A percentile compares a stretch with the other conserved stretches of the same genome.
Evolutionary conservation across 2,113 vertebrate genomes (phyloP).

Genomic region (Ramphastos sulfuratus): DNA sequence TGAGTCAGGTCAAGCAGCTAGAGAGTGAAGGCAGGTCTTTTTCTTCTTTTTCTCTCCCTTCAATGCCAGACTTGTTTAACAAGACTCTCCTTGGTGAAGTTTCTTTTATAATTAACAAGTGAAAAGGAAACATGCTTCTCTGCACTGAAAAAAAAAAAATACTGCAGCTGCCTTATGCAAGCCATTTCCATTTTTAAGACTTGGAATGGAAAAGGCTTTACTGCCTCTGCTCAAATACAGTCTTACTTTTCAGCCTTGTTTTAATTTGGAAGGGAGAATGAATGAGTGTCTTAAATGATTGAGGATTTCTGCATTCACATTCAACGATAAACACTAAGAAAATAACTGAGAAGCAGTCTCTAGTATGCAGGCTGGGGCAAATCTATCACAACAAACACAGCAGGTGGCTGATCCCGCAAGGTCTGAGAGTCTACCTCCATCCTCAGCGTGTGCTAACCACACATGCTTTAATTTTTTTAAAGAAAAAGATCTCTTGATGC

Average conservation of each 20-base stretch:
- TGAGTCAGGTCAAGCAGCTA: background rate
- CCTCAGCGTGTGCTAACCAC: background rate
- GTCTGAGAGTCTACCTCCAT: background rate
- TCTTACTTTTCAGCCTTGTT: background rate
- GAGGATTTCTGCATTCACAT: background rate
- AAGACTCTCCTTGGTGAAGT: background rate
- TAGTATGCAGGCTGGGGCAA: background rate
- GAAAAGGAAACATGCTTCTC: background rate
- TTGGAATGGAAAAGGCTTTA: background rate
- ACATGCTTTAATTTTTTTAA: background rate
- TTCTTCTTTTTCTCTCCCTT: background rate
- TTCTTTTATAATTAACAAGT: constrained; percentile 16
- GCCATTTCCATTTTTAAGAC: background rate
- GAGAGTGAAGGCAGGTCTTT: background rate
- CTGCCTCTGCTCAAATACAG: background rate
- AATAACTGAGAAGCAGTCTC: background rate
- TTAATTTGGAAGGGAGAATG: background rate
- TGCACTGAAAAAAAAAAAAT: background rate
- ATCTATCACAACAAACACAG: background rate
- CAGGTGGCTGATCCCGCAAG: background rate
- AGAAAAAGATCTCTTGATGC: background rate
- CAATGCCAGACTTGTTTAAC: constrained; percentile 4
- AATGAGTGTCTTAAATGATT: background rate
- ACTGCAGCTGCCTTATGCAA: background rate
- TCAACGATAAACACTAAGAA: background rate